These are phyloP conservation scores for Enteromius anoplus DNA, from an alignment of 2,797 vertebrate genomes.

Conservation along the genomic window DNA sequence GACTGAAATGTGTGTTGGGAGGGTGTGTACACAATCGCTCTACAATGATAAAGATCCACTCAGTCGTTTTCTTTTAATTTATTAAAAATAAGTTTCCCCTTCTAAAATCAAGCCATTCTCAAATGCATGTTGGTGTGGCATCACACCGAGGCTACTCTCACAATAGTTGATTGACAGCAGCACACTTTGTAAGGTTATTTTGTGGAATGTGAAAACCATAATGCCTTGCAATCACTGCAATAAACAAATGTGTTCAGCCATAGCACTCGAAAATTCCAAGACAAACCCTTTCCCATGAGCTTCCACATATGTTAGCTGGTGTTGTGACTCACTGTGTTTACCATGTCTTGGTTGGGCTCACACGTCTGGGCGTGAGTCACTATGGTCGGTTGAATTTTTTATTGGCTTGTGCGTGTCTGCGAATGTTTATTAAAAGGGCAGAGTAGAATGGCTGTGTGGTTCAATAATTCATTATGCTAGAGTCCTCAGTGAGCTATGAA, in stretches of 20 bases:
- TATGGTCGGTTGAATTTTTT: slow-evolving; percentile 41
- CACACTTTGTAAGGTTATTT: not conserved
- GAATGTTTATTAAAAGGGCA: slow-evolving; percentile 31
- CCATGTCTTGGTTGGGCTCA: slow-evolving; percentile 27
- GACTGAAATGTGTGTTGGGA: too few species aligned
- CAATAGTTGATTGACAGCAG: too few species aligned
- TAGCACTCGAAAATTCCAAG: not conserved
- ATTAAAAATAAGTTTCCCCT: too few species aligned
- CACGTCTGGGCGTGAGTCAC: slow-evolving; percentile 28
- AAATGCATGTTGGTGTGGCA: too few species aligned
- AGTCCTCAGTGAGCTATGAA: slow-evolving; percentile 21
- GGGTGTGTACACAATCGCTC: too few species aligned
- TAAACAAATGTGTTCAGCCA: not conserved
- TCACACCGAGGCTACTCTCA: too few species aligned
- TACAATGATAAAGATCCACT: too few species aligned
- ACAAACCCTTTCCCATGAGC: not conserved
- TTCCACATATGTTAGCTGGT: not conserved
- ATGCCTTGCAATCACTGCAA: not conserved
- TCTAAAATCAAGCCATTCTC: too few species aligned
- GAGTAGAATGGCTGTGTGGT: slow-evolving; percentile 24
- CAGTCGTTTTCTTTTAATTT: too few species aligned
- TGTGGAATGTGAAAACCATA: not conserved
- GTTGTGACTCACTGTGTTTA: slow-evolving; percentile 36
- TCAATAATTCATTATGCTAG: slow-evolving; percentile 50
- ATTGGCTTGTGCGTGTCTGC: slow-evolving; percentile 27